These are phyloP conservation scores for Pseudomugil gertrudae DNA, from an alignment of 2,797 vertebrate species.

Conservation along the genomic window DNA sequence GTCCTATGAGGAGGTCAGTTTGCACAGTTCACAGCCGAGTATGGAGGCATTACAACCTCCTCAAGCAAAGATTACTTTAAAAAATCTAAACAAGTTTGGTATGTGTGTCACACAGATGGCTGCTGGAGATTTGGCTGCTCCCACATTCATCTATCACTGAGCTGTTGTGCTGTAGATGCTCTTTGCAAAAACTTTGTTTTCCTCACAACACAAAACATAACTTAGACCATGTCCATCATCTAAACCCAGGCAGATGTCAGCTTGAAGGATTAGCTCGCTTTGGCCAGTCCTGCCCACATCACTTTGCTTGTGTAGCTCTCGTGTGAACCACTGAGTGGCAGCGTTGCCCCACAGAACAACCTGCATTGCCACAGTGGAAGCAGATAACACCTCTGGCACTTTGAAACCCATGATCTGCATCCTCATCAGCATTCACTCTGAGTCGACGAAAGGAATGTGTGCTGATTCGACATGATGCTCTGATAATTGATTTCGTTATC, in stretches of 20 bases:
- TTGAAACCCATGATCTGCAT: slow-evolving; percentile 63
- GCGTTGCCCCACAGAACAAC: slow-evolving; percentile 19
- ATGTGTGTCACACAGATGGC: too few relatives aligned
- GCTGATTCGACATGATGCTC: slow-evolving; percentile 59
- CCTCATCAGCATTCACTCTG: slow-evolving; percentile 64
- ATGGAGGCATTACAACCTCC: background rate
- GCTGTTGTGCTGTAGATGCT: background rate
- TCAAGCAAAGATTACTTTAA: slow-evolving; percentile 1
- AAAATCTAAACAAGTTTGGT: too few relatives aligned
- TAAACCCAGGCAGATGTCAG: slow-evolving; percentile 35
- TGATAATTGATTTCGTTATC: slow-evolving; percentile 63
- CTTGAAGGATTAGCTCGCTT: slow-evolving; percentile 21
- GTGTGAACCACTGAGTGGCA: slow-evolving; percentile 54
- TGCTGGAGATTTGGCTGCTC: too few relatives aligned
- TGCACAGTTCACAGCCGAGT: slow-evolving; percentile 10
- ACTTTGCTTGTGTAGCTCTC: slow-evolving; percentile 8
- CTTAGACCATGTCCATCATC: background rate
- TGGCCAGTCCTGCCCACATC: background rate
- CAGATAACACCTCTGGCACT: slow-evolving; percentile 46
- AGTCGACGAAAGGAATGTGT: slow-evolving; percentile 31
- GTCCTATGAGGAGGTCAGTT: slow-evolving; percentile 4
- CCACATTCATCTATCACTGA: too few relatives aligned
- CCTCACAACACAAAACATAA: background rate
- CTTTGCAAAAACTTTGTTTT: background rate
- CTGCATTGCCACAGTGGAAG: slow-evolving; percentile 3